These are phyloP conservation scores for Procavia capensis DNA, from an alignment of 2,113 vertebrate species.

Conservation along the genomic window DNA sequence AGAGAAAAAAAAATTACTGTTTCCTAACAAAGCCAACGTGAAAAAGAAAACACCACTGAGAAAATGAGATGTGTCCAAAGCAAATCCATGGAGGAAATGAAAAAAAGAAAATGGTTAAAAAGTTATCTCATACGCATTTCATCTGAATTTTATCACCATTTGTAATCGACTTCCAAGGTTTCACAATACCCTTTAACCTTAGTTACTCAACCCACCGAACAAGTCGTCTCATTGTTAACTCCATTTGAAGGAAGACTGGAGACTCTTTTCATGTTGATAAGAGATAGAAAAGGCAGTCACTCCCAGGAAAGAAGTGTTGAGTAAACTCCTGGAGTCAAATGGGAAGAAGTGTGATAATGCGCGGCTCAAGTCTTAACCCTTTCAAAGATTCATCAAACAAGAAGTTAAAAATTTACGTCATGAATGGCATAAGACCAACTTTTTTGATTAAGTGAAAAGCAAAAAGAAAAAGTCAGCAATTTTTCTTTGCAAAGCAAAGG, in stretches of 20 bases:
- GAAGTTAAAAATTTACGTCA: conserved; percentile 7
- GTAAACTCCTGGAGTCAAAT: conserved; percentile 80
- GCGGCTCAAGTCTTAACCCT: conserved; percentile 77
- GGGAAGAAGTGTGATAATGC: conserved; percentile 70
- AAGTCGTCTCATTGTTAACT: conserved; percentile 82
- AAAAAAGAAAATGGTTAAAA: conserved; percentile 64
- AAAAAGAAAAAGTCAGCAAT: background rate
- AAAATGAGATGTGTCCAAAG: conserved; percentile 39
- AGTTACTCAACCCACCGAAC: conserved; percentile 78
- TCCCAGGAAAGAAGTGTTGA: conserved; percentile 80
- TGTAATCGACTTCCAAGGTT: conserved; percentile 79
- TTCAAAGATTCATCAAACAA: conserved; percentile 68
- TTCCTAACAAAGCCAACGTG: conserved; percentile 18
- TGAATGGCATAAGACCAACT: conserved; percentile 9
- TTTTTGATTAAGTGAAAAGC: background rate
- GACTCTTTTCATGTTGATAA: conserved; percentile 84
- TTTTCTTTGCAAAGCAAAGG: conserved; percentile 63
- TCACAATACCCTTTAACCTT: conserved; percentile 81
- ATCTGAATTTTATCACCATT: conserved; percentile 82
- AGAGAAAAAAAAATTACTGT: background rate
- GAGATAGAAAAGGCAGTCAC: conserved; percentile 79
- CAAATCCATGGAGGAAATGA: background rate
- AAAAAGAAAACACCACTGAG: conserved; percentile 17
- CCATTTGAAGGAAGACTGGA: conserved; percentile 78
- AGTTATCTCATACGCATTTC: conserved; percentile 71